Base-by-base conservation (phyloP, 1,140 invertebrate genomes). In the Brachionus calyciflorus region DNA sequence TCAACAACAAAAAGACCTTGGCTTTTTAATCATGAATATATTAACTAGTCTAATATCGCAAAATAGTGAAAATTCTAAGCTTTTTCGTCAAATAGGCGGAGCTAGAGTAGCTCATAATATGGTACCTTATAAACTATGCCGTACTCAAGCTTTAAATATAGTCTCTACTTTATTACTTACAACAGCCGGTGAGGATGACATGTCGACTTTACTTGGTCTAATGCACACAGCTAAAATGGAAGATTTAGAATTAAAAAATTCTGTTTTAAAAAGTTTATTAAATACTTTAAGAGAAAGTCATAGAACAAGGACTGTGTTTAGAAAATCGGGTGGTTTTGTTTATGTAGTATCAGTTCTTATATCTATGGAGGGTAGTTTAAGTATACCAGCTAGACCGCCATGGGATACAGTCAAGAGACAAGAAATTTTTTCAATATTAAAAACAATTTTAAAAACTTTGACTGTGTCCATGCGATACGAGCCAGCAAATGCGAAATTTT, bases 381-480 rank as follows among this genome's bases (percentile, higher is more conserved):
- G 77, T 77, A 69, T 81, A 5, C 81, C 77, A 53, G 28, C 79
- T 21, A 17, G 76, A n/a, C 77, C 80, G 5, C 80, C 81, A 5
- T 73, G 69, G 69, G 51, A 73, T 51, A 51, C 78, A 83, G 83
- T 84, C 33, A 77, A 63, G 10, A 78, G 81, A 49, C 40, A 78
- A 40, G 81, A 83, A 46, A 79, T 84, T 14, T 79, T 87, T 28
- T 79, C 79, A 19, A 83, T 87, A 79, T 78, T 98, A 73, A 90
- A 92, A 79, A 90, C 93, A 28, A 93, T 98, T 19, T 97, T 98
- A 85, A 93, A 94, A 82, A 96, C 94, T 0, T 89, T 98, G 53
- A 93, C 93, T 77, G 93, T 95, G 2, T 94, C 95, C 2, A 98
- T 99, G 95, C 88, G 96, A 80, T 98, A 96, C 84, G 96, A 99